Conservation (phyloP, 2,797 vertebrate genomes). For the Darevskia nairensis region DNA sequence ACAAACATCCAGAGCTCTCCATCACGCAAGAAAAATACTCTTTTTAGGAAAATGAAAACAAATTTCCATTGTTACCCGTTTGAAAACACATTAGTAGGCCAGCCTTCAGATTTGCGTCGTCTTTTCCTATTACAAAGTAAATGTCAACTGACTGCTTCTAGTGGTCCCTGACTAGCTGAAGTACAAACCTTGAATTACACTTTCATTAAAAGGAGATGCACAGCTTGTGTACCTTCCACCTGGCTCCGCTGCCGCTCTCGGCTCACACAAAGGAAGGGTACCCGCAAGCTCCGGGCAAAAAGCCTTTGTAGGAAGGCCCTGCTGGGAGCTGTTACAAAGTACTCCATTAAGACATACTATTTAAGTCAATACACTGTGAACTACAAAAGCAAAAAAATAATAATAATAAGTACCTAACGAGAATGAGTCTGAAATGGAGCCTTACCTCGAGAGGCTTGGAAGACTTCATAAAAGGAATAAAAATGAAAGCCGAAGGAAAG, state of each 20-base stretch:
- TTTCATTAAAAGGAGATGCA: background rate
- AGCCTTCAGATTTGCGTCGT: background rate
- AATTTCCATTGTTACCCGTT: background rate
- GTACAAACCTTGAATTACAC: background rate
- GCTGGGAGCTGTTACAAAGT: background rate
- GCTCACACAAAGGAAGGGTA: background rate
- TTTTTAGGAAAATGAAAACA: background rate
- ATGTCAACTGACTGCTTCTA: background rate
- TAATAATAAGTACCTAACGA: background rate
- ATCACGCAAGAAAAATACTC: background rate
- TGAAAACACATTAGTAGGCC: background rate
- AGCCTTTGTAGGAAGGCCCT: background rate
- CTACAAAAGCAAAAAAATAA: background rate
- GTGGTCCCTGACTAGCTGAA: background rate
- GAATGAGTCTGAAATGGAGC: fast-evolving
- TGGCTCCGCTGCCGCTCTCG: background rate
- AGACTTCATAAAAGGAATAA: constrained; percentile 81
- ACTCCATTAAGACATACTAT: background rate
- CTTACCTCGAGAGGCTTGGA: constrained; percentile 80
- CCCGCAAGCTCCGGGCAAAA: background rate
- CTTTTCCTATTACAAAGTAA: background rate
- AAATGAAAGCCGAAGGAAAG: constrained; percentile 79
- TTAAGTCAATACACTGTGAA: background rate
- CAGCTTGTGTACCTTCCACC: background rate
- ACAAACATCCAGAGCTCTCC: background rate